A percentile compares a stretch with the other conserved stretches of the same genome.
Evolutionary conservation across 2,797 vertebrate genomes (phyloP).

Genomic region (Dromococcyx pavoninus): DNA sequence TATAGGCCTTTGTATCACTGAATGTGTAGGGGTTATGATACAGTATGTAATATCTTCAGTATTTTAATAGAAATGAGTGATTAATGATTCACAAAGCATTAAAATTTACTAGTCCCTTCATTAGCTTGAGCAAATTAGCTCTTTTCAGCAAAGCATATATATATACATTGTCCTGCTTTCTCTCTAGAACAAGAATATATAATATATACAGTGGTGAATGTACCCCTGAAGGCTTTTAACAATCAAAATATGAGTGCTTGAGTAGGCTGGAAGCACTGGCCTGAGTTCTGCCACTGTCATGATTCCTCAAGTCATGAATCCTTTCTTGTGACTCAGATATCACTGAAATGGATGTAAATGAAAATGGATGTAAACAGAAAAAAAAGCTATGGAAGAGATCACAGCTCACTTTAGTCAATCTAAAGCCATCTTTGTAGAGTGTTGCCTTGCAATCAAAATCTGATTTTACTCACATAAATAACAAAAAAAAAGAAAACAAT

Average conservation of each 20-base stretch:
- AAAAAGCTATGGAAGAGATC: background rate
- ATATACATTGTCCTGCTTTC: background rate
- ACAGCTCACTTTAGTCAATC: constrained; percentile 10
- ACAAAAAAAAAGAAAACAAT: background rate
- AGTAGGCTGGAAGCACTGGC: background rate
- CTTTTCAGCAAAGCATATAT: background rate
- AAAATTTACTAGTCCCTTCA: background rate
- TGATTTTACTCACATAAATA: background rate
- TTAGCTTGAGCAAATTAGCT: background rate
- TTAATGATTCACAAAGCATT: background rate
- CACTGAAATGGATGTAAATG: background rate
- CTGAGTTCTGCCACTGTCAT: background rate
- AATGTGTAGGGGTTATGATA: background rate
- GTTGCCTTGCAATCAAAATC: background rate
- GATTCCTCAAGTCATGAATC: background rate
- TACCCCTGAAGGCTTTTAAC: background rate
- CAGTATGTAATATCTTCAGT: background rate
- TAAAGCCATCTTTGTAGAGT: background rate
- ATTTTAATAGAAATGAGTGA: constrained; percentile 1
- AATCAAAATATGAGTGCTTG: background rate
- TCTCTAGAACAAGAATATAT: background rate
- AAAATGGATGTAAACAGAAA: background rate
- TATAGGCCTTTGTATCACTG: background rate
- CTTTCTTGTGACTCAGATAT: background rate
- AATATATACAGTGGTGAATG: background rate